Percentiles rank a stretch among this genome's conserved stretches.
Conservation (phyloP, 2,888 invertebrate genomes). For the Idaea dimidiata region DNA sequence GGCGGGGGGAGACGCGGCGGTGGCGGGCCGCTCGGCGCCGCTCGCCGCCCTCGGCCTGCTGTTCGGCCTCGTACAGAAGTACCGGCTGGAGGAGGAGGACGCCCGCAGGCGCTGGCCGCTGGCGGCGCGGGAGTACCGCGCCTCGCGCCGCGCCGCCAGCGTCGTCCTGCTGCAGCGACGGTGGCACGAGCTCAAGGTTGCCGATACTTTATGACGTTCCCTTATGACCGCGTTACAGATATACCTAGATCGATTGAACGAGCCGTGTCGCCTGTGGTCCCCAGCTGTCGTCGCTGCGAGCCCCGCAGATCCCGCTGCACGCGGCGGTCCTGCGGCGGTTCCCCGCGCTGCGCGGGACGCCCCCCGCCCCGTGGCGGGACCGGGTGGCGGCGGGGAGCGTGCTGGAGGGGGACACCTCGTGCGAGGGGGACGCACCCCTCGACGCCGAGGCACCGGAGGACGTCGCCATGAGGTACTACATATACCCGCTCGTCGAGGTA, state of each 20-base stretch:
- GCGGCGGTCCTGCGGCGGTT: conserved; percentile 30
- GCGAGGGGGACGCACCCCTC: too few species aligned
- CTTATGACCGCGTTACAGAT: too few species aligned
- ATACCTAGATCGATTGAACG: too few species aligned
- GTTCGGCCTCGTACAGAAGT: conserved; percentile 34
- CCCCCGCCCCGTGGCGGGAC: conserved; percentile 20
- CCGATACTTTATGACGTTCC: too few species aligned
- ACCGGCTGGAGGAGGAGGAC: conserved; percentile 22
- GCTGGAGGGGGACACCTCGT: conserved; percentile 4
- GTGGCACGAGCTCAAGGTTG: conserved; percentile 47
- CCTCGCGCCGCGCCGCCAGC: conserved; percentile 21
- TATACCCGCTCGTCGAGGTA: too few species aligned
- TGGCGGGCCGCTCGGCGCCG: conserved; percentile 12
- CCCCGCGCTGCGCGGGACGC: conserved; percentile 30
- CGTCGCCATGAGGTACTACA: too few species aligned
- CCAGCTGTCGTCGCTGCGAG: conserved; percentile 23
- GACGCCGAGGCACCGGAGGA: too few species aligned
- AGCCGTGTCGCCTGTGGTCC: too few species aligned
- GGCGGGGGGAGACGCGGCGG: too few species aligned
- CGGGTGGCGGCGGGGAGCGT: conserved; percentile 25
- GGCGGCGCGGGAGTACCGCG: conserved; percentile 17
- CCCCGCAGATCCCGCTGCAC: conserved; percentile 22
- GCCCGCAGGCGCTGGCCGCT: conserved; percentile 13
- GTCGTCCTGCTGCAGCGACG: conserved; percentile 43
- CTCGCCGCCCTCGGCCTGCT: conserved; percentile 29